phyloP scores from a whole-genome alignment of 2,113 vertebrate species.

The Albula glossodonta region DNA sequence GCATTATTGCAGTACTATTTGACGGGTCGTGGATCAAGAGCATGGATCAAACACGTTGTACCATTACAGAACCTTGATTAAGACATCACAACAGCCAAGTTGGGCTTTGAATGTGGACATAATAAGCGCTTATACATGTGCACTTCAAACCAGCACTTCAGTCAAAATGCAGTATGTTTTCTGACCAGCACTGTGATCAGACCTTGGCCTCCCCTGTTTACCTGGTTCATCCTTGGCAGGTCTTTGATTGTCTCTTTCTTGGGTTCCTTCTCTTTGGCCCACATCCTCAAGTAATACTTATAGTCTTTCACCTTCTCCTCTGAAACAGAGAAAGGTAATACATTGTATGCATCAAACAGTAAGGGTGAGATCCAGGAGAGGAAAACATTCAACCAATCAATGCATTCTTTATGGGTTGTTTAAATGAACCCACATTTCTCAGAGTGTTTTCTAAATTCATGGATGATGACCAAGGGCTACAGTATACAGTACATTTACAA shows the following conservation, averaged over 20 bases:
- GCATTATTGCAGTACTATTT: too few relatives aligned
- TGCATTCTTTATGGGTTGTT: neutral
- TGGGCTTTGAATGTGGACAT: too few relatives aligned
- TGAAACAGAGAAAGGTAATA: slow-evolving; percentile 45
- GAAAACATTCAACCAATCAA: neutral
- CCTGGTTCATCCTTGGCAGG: slow-evolving; percentile 96
- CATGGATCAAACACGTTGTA: too few relatives aligned
- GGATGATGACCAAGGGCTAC: too few relatives aligned
- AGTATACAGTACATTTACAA: too few relatives aligned
- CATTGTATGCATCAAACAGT: neutral
- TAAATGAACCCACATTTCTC: neutral
- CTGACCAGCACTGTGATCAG: neutral
- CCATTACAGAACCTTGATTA: too few relatives aligned
- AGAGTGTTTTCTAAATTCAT: too few relatives aligned
- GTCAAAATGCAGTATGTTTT: neutral
- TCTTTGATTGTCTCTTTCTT: slow-evolving; percentile 93
- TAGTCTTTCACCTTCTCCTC: slow-evolving; percentile 90
- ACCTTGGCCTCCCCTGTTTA: slow-evolving; percentile 46
- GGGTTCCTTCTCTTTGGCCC: slow-evolving; percentile 89
- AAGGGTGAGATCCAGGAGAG: neutral
- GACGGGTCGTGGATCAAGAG: too few relatives aligned
- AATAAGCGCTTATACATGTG: neutral
- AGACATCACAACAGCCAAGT: too few relatives aligned
- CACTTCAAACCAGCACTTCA: neutral
- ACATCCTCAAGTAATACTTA: slow-evolving; percentile 89